Evolutionary conservation across 2,888 invertebrate species (phyloP), one percentile per base, ranked within the genome.

Genomic region (Eupithecia vulgata): DNA sequence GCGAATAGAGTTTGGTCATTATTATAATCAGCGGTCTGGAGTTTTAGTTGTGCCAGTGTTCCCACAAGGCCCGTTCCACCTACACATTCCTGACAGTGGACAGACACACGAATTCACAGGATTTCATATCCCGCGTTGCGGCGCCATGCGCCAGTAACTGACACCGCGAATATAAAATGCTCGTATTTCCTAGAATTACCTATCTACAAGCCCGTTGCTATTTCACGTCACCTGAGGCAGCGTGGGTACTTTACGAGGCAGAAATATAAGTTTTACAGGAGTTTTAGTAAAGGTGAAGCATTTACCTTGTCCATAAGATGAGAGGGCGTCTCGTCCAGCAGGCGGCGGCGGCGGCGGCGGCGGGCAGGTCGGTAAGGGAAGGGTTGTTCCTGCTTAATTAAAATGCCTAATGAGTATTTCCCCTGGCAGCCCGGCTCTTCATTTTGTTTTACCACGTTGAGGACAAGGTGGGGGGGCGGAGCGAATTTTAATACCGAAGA

Each of bases 371-470:
- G n/a, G n/a, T 81, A 80, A 67, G 21, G 76, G 70, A 75, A 80
- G 80, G 79, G 79, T 73, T 78, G 80, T 77, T 74, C 71, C 71
- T 68, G 75, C 77, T 87, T 90, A 87, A 90, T 90, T 89, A 90
- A 89, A 88, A 88, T 82, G 83, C 81, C 80, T 88, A 88, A 89
- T 88, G 88, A 90, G 84, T 81, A 80, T 78, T 79, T 72, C 71
- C 66, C 73, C 68, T 73, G 77, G 67, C 72, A 75, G 78, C 77
- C 79, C 75, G 78, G 78, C 12, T 65, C 45, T 72, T 68, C 78
- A 81, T 80, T 80, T 81, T 81, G 80, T 78, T 73, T 76, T 78
- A 59, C 21, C 12, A 21, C 8, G 45, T 64, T 68, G 65, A 34
- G 12, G 68, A 57, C 61, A 40, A 12, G 62, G 62, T 17, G 62